phyloP scores from a whole-genome alignment of 1,140 invertebrate genomes.

The Drosophila punjabiensis region DNA sequence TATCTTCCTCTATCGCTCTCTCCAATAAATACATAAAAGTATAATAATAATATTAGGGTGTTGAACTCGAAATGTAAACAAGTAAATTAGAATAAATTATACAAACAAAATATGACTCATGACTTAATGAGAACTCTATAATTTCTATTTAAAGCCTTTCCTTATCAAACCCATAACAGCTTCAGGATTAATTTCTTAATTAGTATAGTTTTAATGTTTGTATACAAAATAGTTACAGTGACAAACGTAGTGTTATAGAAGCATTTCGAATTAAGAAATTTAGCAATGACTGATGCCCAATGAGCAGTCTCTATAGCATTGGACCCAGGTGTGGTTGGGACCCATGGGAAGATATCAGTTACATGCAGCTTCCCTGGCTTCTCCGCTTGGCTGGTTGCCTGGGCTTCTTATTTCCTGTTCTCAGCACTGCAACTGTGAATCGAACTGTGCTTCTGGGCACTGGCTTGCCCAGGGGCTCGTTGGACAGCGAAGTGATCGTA shows the following conservation, averaged over 20 bases:
- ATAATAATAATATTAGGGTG: not conserved
- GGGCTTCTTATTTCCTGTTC: slow-evolving; percentile 67
- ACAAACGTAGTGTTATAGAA: not conserved
- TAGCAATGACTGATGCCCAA: not conserved
- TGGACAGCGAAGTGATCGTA: slow-evolving; percentile 53
- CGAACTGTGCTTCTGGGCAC: slow-evolving; percentile 44
- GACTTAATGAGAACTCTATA: too few species aligned
- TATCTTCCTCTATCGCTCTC: not conserved
- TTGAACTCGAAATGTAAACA: not conserved
- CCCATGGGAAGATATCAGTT: slow-evolving; percentile 41
- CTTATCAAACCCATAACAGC: too few species aligned
- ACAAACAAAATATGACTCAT: too few species aligned
- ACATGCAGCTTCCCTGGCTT: slow-evolving; percentile 30
- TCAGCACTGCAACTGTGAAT: slow-evolving; percentile 68
- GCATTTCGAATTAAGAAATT: not conserved
- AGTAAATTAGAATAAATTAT: not conserved
- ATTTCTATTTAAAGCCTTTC: too few species aligned
- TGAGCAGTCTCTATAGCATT: not conserved
- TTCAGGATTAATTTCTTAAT: not conserved
- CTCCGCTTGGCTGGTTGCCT: slow-evolving; percentile 27
- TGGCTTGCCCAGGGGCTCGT: slow-evolving; percentile 1
- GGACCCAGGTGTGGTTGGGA: not conserved
- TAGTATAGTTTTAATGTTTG: not conserved
- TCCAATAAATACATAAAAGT: not conserved
- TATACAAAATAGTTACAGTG: not conserved